Evolutionary conservation across 2,113 vertebrate genomes (phyloP).

Genomic region (Benitochromis conjunctus): DNA sequence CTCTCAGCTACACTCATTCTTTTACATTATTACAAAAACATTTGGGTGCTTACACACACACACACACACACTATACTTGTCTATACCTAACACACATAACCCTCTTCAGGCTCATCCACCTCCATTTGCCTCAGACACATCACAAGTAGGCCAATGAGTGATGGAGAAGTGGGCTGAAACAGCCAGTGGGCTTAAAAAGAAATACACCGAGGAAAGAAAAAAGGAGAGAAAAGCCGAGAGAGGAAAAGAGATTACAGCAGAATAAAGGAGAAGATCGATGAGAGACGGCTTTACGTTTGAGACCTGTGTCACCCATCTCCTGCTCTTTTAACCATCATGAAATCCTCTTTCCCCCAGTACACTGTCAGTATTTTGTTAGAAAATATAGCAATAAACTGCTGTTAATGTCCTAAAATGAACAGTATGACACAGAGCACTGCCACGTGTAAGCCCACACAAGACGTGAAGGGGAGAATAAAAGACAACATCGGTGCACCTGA

Average conservation of each 20-base stretch:
- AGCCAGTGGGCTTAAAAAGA: slow-evolving; percentile 38
- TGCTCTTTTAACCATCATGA: neutral
- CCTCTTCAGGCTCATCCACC: neutral
- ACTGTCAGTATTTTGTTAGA: neutral
- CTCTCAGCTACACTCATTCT: neutral
- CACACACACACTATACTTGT: neutral
- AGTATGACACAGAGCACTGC: neutral
- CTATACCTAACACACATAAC: neutral
- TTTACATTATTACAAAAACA: neutral
- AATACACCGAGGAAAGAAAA: neutral
- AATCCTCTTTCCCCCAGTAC: neutral
- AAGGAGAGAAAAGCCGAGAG: neutral
- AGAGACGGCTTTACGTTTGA: neutral
- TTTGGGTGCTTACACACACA: neutral
- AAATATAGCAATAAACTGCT: neutral
- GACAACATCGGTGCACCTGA: neutral
- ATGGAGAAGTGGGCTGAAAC: slow-evolving; percentile 26
- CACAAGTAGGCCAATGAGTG: slow-evolving; percentile 26
- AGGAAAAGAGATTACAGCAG: neutral
- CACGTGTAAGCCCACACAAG: neutral
- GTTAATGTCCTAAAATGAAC: neutral
- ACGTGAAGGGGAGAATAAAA: neutral
- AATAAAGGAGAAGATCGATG: neutral
- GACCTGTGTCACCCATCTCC: neutral
- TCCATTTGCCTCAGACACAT: slow-evolving; percentile 40